Conservation (phyloP, 2,113 vertebrate genomes). For the Phalacrocorax carbo region DNA sequence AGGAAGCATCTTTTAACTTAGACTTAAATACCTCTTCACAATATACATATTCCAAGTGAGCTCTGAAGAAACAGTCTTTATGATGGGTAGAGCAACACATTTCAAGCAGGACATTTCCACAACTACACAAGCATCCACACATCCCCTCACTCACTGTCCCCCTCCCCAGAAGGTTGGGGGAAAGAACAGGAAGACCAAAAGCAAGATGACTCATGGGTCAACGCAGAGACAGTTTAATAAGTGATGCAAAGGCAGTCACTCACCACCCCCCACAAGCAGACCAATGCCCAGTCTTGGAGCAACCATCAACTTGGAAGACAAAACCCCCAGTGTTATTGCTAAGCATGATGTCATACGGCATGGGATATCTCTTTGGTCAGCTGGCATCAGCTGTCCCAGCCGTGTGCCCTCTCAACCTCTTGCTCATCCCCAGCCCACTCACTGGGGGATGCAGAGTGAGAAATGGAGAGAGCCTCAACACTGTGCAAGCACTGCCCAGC, state of each 20-base stretch:
- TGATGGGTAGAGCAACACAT: not conserved
- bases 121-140: not conserved
- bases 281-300: not conserved
- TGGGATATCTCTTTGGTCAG: not conserved
- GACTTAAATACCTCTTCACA: not conserved
- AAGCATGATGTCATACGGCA: not conserved
- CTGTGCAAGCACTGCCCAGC: not conserved
- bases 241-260: not conserved
- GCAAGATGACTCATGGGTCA: not conserved
- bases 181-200: not conserved
- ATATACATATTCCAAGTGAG: not conserved
- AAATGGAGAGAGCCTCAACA: not conserved
- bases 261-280: not conserved
- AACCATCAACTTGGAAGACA: not conserved
- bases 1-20: not conserved
- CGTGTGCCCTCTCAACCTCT: not conserved
- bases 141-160: accelerated
- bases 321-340: not conserved
- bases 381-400: not conserved
- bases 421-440: not conserved
- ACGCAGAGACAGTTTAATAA: not conserved
- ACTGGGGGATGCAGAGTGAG: not conserved
- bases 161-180: not conserved
- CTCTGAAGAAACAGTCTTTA: not conserved
- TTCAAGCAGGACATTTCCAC: not conserved